Percentiles rank a stretch among this genome's conserved stretches.
Evolutionary conservation across 2,113 vertebrate genomes (phyloP).

Genomic region (Equus przewalskii): DNA sequence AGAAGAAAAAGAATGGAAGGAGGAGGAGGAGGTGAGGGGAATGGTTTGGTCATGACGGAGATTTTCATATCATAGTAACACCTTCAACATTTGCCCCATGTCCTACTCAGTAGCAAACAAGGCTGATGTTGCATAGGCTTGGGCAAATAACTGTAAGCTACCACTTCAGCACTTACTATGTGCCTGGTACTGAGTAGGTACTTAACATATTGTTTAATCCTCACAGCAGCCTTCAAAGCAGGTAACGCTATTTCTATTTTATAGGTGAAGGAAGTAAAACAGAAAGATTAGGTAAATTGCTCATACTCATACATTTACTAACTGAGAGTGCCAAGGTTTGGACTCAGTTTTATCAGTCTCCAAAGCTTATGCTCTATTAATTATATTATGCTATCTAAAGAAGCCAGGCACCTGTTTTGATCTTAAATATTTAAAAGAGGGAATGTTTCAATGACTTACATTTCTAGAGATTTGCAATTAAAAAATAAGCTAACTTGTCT

Average conservation of each 20-base stretch:
- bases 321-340: neutral
- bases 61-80: neutral
- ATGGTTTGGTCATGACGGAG: neutral
- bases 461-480: constrained; percentile 20
- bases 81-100: neutral
- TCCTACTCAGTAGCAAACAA: neutral
- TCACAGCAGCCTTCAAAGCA: neutral
- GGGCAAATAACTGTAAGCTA: neutral
- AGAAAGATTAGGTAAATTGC: neutral
- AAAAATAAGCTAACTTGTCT: neutral
- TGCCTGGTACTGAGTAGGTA: neutral
- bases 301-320: neutral
- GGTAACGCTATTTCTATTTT: neutral
- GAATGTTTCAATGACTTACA: neutral
- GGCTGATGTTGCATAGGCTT: neutral
- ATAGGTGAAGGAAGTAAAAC: neutral
- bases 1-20: rapidly evolving
- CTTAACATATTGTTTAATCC: neutral
- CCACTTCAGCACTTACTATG: neutral
- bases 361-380: neutral
- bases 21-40: neutral
- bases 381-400: neutral
- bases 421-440: neutral
- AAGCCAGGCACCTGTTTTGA: neutral
- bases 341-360: neutral